A percentile compares a stretch with the other conserved stretches of the same genome.
Evolutionary conservation across 2,797 vertebrate species (phyloP).

Genomic region (Peromyscus eremicus): DNA sequence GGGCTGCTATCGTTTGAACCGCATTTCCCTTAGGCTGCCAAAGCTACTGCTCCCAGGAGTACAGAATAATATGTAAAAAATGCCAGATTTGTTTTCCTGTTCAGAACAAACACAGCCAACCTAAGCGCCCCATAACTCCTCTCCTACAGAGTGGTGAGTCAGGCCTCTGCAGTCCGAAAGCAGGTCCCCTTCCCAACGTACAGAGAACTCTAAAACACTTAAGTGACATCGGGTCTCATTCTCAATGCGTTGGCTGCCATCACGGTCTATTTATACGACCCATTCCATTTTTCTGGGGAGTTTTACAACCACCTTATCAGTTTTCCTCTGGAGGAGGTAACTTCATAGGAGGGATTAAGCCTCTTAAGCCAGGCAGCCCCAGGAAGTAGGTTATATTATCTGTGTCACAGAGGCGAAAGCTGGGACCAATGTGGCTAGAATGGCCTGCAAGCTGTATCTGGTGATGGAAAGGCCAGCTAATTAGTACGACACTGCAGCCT

Average conservation of each 20-base stretch:
- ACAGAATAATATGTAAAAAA: conserved; percentile 76
- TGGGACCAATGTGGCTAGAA: neutral
- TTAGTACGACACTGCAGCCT: neutral
- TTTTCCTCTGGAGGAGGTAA: conserved; percentile 65
- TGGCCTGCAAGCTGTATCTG: neutral
- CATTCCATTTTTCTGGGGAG: conserved; percentile 61
- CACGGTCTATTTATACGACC: conserved; percentile 73
- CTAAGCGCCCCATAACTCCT: conserved; percentile 61
- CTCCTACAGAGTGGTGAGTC: conserved; percentile 29
- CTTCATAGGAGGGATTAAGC: conserved; percentile 57
- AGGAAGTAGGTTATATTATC: conserved; percentile 54
- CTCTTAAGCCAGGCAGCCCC: conserved; percentile 56
- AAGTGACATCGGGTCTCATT: conserved; percentile 60
- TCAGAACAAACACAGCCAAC: conserved; percentile 68
- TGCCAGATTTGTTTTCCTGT: conserved; percentile 79
- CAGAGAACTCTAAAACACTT: conserved; percentile 48
- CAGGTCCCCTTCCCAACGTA: conserved; percentile 50
- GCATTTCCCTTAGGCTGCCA: conserved; percentile 66
- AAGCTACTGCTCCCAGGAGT: conserved; percentile 62
- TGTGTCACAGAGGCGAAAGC: conserved; percentile 18
- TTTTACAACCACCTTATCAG: conserved; percentile 70
- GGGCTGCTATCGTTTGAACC: conserved; percentile 67
- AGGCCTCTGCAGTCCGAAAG: conserved; percentile 25
- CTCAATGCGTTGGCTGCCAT: conserved; percentile 34
- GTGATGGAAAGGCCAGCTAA: neutral